Evolutionary conservation across 2,797 vertebrate genomes (phyloP).

Genomic region (Protosalanx chinensis): DNA sequence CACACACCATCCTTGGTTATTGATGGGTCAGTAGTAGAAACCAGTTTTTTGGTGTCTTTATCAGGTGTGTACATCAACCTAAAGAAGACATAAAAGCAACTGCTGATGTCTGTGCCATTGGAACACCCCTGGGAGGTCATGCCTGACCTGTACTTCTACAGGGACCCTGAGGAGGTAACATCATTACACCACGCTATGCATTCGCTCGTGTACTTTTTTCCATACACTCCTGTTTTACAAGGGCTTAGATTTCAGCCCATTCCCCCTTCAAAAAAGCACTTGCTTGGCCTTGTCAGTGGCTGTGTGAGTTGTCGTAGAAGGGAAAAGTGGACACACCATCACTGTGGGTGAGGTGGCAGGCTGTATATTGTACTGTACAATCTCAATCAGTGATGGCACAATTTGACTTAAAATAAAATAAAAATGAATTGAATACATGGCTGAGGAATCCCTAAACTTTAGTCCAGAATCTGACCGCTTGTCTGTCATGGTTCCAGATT

Average conservation of each 20-base stretch:
- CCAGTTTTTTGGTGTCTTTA: neutral
- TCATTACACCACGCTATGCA: too few relatives aligned
- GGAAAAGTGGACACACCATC: constrained; percentile 2
- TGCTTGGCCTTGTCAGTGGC: constrained; percentile 7
- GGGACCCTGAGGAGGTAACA: constrained; percentile 90
- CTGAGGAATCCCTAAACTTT: neutral
- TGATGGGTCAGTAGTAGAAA: neutral
- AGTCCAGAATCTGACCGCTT: neutral
- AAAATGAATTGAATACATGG: neutral
- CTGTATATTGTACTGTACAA: constrained; percentile 1
- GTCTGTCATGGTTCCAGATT: constrained; percentile 71
- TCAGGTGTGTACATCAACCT: constrained; percentile 96
- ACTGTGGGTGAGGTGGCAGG: constrained; percentile 23
- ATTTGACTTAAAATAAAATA: neutral
- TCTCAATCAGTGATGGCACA: constrained; percentile 21
- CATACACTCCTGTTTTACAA: neutral
- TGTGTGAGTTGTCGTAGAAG: constrained; percentile 19
- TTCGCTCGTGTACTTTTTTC: neutral
- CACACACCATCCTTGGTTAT: neutral
- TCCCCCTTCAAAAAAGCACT: constrained; percentile 22
- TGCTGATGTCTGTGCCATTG: constrained; percentile 90
- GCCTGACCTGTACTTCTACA: constrained; percentile 98
- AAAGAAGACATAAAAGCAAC: constrained; percentile 99
- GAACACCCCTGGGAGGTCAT: constrained; percentile 99
- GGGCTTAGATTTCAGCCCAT: neutral